Evolutionary conservation across 2,888 invertebrate species (phyloP).

Genomic region (Chironomus tentans): DNA sequence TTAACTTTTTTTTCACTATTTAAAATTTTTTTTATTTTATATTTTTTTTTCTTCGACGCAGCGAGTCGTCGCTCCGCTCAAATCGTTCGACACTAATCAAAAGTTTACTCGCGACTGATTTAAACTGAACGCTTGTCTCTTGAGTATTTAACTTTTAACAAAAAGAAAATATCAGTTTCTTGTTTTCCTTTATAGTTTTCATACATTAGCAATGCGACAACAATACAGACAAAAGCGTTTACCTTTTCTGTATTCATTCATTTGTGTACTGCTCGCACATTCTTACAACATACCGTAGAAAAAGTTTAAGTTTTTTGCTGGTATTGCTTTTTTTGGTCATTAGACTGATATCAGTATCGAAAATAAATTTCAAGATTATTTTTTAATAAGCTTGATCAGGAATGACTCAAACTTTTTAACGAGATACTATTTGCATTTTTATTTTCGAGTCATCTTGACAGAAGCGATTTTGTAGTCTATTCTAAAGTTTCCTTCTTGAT

Average conservation of each 20-base stretch:
- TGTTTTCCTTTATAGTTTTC: not conserved
- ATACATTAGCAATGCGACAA: not conserved
- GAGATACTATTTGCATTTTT: too few relatives aligned
- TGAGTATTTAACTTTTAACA: slow-evolving; percentile 20
- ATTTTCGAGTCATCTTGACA: too few relatives aligned
- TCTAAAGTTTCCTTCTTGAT: too few relatives aligned
- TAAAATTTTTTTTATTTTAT: not conserved
- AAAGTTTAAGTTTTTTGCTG: too few relatives aligned
- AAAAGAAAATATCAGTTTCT: slow-evolving; percentile 13
- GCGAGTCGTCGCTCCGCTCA: not conserved
- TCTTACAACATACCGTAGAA: not conserved
- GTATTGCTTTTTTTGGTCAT: too few relatives aligned
- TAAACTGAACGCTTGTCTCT: slow-evolving; percentile 19
- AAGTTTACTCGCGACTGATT: slow-evolving; percentile 26
- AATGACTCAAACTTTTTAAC: too few relatives aligned
- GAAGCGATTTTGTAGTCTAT: too few relatives aligned
- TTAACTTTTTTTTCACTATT: not conserved
- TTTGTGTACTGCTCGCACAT: not conserved
- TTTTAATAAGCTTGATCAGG: too few relatives aligned
- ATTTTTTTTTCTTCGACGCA: not conserved
- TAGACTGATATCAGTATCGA: too few relatives aligned
- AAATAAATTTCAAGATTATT: too few relatives aligned
- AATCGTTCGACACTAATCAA: slow-evolving; percentile 5
- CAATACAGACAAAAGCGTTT: not conserved
- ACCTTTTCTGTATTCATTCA: not conserved